Percentiles rank a stretch among this genome's conserved stretches.
Conservation (phyloP, 35 echinoderm and acorn worm genomes). For the Apostichopus parvimensis region DNA sequence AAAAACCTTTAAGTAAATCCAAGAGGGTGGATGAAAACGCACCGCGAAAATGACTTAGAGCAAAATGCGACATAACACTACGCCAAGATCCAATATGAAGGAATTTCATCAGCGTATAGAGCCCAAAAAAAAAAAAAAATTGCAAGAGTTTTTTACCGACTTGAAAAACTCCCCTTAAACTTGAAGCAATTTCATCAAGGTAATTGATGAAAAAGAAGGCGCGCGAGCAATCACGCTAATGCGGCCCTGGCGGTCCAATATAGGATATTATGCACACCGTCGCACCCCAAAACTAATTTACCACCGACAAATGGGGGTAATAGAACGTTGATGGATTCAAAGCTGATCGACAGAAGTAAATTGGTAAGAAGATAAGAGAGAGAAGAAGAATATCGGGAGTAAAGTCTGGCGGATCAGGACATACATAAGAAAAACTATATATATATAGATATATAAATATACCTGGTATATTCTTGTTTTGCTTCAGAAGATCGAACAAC, state of each 20-base stretch:
- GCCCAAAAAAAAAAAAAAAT: not conserved
- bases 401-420: too few species aligned
- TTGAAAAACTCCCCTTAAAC: constrained; percentile 50
- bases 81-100: constrained; percentile 55
- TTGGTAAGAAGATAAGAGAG: constrained; percentile 36
- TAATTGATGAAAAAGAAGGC: constrained; percentile 66
- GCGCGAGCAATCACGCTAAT: constrained; percentile 56
- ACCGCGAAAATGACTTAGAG: not conserved
- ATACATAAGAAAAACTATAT: not conserved
- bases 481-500: constrained; percentile 52
- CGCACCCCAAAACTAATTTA: constrained; percentile 70
- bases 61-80: constrained; percentile 17
- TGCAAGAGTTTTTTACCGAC: constrained; percentile 45
- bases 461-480: constrained; percentile 54
- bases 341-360: constrained; percentile 34
- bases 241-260: constrained; percentile 62
- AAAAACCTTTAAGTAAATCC: not conserved
- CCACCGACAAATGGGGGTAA: constrained; percentile 55
- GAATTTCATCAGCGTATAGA: constrained; percentile 38
- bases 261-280: constrained; percentile 40
- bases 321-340: constrained; percentile 61
- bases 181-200: constrained; percentile 60
- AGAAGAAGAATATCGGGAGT: constrained; percentile 7
- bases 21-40: not conserved
- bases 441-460: not conserved